Base-by-base conservation (phyloP, 2,888 invertebrate species). In the Tiliacea citrago region DNA sequence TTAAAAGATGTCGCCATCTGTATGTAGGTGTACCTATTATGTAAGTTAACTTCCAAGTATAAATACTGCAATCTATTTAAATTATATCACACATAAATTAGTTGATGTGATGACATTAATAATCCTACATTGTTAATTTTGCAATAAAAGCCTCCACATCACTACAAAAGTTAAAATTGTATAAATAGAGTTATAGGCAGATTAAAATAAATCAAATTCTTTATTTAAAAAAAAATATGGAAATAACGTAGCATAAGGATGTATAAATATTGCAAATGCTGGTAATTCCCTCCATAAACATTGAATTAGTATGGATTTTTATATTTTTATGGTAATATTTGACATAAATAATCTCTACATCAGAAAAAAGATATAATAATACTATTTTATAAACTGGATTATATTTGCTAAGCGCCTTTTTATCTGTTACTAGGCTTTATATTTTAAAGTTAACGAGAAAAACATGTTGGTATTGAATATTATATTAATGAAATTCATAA, bases 141-240 rank as follows among this genome's bases (percentile, higher is more conserved):
- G 13, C 35, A 49, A 67, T 78, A 78, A 67, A 67, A 71, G 3
- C 55, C 58, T 51, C 60, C 49, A 77, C 61, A 42, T 24, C 24
- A 24, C 39, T 24, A 9, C 24, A 68, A 66, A 77, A 65, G 45
- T n/a, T 29, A 29, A 67, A 0, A 24, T 63, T 55, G 12, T 35
- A 49, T 53, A 8, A 55, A 29, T 42, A 60, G 9, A 35, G n/a
- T 68, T 65, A 61, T 42, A 13, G 10, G 0, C 4, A 53, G 45
- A 83, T 83, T 73, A 29, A 42, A 65, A 80, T 80, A 60, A 71
- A 55, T 51, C 35, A 60, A 68, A 79, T 49, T 79, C 24, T 53
- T 42, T 58, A 9, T n/a, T 18, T 3, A 21, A 18, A 7, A 42
- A 68, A 63, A 53, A 42, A 39, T 47, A 68, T 53, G n/a, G 24